These are phyloP conservation scores for Gymnosoma rotundatum DNA, from an alignment of 2,888 invertebrate genomes.

Conservation along the genomic window DNA sequence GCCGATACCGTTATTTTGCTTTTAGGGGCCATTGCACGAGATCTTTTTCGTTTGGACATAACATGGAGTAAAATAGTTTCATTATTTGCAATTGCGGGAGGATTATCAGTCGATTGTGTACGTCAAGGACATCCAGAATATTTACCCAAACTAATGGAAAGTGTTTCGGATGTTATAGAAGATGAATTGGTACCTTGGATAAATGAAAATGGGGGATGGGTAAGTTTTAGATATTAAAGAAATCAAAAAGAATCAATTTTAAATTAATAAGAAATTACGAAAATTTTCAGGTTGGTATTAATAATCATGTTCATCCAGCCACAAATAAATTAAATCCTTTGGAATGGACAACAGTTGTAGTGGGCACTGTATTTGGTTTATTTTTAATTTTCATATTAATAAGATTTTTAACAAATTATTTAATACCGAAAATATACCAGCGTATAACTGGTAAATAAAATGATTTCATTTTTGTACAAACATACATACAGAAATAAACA, in stretches of 20 bases:
- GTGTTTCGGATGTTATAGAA: conserved; percentile 88
- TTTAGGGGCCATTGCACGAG: conserved; percentile 87
- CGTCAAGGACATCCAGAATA: conserved; percentile 90
- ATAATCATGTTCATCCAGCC: conserved; percentile 79
- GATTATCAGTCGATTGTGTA: conserved; percentile 91
- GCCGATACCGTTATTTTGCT: conserved; percentile 82
- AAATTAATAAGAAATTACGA: not conserved
- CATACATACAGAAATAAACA: too few species aligned
- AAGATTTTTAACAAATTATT: conserved; percentile 77
- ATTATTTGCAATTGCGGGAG: conserved; percentile 91
- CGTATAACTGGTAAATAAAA: conserved; percentile 72
- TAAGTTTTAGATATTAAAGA: conserved; percentile 79
- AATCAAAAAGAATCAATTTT: not conserved
- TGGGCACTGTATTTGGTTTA: conserved; percentile 79
- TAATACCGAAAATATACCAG: conserved; percentile 77
- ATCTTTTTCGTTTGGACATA: conserved; percentile 88
- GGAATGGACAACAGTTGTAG: conserved; percentile 80
- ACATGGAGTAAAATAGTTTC: conserved; percentile 92
- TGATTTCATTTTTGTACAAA: not conserved
- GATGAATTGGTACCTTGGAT: conserved; percentile 90
- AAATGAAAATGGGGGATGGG: conserved; percentile 93
- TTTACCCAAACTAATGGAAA: conserved; percentile 89
- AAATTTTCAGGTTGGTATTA: conserved; percentile 78
- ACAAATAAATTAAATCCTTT: conserved; percentile 78
- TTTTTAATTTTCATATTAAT: conserved; percentile 78